Percentiles rank a stretch among this genome's conserved stretches.
Evolutionary conservation across 1,140 invertebrate genomes (phyloP).

Genomic region (Subanguina moxae): DNA sequence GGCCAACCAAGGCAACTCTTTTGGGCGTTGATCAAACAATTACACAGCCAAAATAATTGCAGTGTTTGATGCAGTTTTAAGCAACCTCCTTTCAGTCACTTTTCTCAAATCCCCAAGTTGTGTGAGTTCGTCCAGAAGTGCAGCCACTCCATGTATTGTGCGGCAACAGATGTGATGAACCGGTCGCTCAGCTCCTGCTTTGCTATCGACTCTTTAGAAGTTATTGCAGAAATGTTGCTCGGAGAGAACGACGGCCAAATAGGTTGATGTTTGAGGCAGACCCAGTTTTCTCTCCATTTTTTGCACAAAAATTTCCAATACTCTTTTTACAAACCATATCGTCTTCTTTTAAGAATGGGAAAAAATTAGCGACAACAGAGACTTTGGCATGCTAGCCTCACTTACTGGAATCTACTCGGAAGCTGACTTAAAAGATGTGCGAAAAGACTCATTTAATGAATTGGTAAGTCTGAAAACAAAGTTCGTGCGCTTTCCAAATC

Average conservation of each 20-base stretch:
- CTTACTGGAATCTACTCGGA: neutral
- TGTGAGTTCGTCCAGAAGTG: conserved; percentile 28
- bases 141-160: neutral
- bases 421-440: neutral
- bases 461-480: neutral
- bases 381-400: conserved; percentile 14
- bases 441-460: neutral
- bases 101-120: conserved; percentile 25
- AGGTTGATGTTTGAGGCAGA: neutral
- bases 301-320: neutral
- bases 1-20: no score
- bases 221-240: conserved; percentile 14
- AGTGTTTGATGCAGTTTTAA: no score
- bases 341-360: conserved; percentile 25
- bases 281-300: conserved; percentile 1
- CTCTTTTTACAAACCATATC: neutral
- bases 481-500: no score
- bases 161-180: conserved; percentile 20
- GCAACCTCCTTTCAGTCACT: conserved; percentile 8
- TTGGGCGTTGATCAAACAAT: no score
- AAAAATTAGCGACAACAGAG: conserved; percentile 21
- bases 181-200: conserved; percentile 25
- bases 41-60: no score
- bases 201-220: conserved; percentile 23
- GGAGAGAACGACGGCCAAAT: conserved; percentile 19